A percentile compares a stretch with the other conserved stretches of the same genome.
Conservation (phyloP, 1,140 invertebrate genomes). For the Drosophila trapezifrons region DNA sequence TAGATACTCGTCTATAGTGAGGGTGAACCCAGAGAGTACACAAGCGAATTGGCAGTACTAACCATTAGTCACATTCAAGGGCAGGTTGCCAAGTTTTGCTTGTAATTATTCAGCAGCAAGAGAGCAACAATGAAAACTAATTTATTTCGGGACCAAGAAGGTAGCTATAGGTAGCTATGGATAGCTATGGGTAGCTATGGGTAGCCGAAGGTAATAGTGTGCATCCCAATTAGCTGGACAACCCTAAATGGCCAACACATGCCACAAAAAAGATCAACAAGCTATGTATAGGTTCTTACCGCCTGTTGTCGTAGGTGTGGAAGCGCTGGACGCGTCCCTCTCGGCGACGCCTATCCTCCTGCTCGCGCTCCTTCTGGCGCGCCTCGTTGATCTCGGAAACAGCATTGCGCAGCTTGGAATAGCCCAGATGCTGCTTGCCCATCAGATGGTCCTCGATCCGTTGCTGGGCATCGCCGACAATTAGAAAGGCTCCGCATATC, state of each 20-base stretch:
- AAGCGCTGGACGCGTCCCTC: conserved; percentile 86
- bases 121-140: background rate
- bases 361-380: conserved; percentile 88
- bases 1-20: background rate
- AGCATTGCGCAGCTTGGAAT: conserved; percentile 87
- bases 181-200: no score
- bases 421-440: conserved; percentile 98
- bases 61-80: conserved; percentile 25
- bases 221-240: conserved; percentile 2
- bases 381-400: conserved; percentile 87
- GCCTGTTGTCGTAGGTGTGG: conserved; percentile 83
- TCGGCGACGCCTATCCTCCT: conserved; percentile 87
- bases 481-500: conserved; percentile 98
- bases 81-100: conserved; percentile 30
- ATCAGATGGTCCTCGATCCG: conserved; percentile 98
- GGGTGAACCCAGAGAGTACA: background rate
- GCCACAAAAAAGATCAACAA: background rate
- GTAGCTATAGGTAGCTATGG: background rate
- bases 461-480: conserved; percentile 99
- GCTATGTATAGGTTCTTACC: conserved; percentile 45
- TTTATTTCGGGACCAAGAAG: conserved; percentile 7
- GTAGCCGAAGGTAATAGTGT: background rate
- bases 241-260: background rate
- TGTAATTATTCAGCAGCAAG: background rate
- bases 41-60: conserved; percentile 3